Conservation (phyloP, 2,113 vertebrate genomes). For the Myxocyprinus asiaticus region DNA sequence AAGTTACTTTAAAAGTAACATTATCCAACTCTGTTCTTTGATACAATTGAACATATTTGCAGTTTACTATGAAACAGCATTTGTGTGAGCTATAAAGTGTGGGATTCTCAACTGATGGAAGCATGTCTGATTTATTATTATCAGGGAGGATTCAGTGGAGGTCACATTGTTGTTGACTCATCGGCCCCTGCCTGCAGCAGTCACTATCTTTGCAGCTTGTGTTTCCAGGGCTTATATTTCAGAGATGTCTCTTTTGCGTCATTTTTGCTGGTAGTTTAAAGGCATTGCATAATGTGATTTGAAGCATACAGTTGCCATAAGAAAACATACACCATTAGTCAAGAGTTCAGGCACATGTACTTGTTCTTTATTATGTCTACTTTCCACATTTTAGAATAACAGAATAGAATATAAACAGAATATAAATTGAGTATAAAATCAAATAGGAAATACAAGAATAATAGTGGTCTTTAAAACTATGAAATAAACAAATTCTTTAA, state of each 20-base stretch:
- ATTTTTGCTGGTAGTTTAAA: not conserved
- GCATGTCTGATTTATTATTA: not conserved
- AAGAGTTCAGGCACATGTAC: too few relatives aligned
- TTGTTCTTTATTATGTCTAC: too few relatives aligned
- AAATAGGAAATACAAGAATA: too few relatives aligned
- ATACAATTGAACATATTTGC: too few relatives aligned
- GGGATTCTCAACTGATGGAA: not conserved
- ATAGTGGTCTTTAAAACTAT: too few relatives aligned
- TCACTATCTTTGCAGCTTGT: not conserved
- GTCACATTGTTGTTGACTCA: constrained; percentile 14
- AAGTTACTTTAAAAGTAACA: too few relatives aligned
- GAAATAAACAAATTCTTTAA: too few relatives aligned
- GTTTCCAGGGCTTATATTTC: constrained; percentile 14
- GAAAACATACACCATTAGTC: not conserved
- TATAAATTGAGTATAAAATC: too few relatives aligned
- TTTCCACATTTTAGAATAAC: too few relatives aligned
- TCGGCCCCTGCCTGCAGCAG: constrained; percentile 13
- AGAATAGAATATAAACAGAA: too few relatives aligned
- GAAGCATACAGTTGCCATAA: not conserved
- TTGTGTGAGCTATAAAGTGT: not conserved
- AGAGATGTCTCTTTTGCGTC: not conserved
- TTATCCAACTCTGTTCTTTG: too few relatives aligned
- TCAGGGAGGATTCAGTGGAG: not conserved
- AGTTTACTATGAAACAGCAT: too few relatives aligned
- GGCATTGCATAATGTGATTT: not conserved